Percentiles rank a stretch among this genome's conserved stretches.
These are phyloP conservation scores for Mystacornis crossleyi DNA, from an alignment of 2,113 vertebrate genomes.

Conservation along the genomic window DNA sequence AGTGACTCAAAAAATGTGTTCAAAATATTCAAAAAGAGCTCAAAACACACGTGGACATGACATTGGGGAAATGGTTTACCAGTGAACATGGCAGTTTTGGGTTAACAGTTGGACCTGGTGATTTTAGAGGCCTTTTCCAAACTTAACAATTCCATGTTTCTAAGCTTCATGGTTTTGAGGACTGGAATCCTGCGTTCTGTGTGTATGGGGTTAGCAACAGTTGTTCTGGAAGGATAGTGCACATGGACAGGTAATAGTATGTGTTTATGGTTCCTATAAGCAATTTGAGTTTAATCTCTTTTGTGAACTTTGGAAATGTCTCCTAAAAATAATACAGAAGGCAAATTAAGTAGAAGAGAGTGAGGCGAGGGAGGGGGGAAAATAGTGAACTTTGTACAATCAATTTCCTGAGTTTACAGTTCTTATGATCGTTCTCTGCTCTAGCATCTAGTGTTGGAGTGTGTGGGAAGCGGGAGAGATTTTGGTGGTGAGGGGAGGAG, in stretches of 20 bases:
- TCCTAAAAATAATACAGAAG: background rate
- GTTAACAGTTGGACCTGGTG: background rate
- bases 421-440: background rate
- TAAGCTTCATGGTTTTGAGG: background rate
- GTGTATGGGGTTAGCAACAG: background rate
- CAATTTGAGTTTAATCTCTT: background rate
- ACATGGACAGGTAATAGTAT: background rate
- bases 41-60: fast-evolving
- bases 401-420: background rate
- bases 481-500: background rate
- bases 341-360: background rate
- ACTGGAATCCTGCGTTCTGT: background rate
- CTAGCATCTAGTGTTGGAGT: background rate
- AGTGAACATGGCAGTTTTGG: background rate
- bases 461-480: background rate
- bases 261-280: background rate
- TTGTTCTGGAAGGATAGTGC: background rate
- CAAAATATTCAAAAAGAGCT: background rate
- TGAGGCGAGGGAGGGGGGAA: background rate
- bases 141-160: background rate
- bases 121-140: background rate
- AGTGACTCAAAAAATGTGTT: background rate
- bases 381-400: background rate
- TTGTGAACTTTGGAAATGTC: background rate
- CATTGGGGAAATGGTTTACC: background rate